Conservation (phyloP, 2,888 invertebrate species). For the Aleiodes leptofemur region DNA sequence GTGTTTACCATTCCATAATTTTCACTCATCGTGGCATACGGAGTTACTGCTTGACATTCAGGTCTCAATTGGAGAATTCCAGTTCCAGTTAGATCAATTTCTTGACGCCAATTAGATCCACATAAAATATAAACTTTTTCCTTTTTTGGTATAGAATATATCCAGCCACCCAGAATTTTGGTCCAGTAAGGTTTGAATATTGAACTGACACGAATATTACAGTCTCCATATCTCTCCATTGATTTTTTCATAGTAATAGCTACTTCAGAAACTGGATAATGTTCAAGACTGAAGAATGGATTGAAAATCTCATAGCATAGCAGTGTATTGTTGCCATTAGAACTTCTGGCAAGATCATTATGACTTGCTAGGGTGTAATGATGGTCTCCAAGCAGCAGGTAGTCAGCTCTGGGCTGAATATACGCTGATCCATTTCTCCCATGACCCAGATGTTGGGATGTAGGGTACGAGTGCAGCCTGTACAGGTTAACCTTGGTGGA, state of each 20-base stretch:
- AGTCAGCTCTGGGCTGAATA: too few relatives aligned
- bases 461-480: conserved; percentile 2
- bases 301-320: not conserved
- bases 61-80: not conserved
- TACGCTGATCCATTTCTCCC: too few relatives aligned
- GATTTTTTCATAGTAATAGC: too few relatives aligned
- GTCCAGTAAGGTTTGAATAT: not conserved
- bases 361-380: not conserved
- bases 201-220: not conserved
- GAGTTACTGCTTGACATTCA: not conserved
- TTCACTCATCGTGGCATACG: not conserved
- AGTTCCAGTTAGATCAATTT: not conserved
- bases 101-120: not conserved
- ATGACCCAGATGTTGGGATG: not conserved
- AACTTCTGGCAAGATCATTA: not conserved
- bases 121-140: not conserved
- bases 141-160: conserved; percentile 6
- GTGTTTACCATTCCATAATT: not conserved
- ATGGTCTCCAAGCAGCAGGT: too few relatives aligned
- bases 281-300: too few relatives aligned
- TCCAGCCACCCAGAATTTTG: not conserved
- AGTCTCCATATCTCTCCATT: too few relatives aligned
- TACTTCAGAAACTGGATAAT: too few relatives aligned
- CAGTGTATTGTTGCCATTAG: not conserved
- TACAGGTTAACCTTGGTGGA: not conserved